Evolutionary conservation across 2,797 vertebrate genomes (phyloP), one percentile per base, ranked within the genome.

Genomic region (Eutrigla gurnardus): DNA sequence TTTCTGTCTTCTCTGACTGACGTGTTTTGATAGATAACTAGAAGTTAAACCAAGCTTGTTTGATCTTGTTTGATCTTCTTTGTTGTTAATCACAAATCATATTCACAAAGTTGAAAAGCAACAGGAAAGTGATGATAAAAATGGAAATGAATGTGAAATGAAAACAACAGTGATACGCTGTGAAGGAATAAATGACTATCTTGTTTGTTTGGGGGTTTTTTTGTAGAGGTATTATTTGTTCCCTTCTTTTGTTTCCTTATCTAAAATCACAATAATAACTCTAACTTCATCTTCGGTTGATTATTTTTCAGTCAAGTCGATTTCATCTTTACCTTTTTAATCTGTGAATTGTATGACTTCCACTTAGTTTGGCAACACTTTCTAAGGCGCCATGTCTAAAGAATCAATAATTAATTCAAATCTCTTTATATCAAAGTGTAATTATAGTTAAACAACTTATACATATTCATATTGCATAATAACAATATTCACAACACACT

Each of bases 161-260:
- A n/a, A n/a, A n/a, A n/a, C n/a, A n/a, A n/a, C n/a, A n/a, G 25
- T 11, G 15, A 46, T 14, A 35, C 14, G 52, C 68, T 73, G 52
- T 69, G 50, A 33, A 36, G 37, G 40, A 77, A 71, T 71, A 68
- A 65, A 66, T 78, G 4, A 54, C 67, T 46, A 55, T 62, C 14
- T 13, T 54, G 12, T 72, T 60, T 40, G 7, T 61, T 60, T 55
- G 11, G 68, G 55, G 36, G 5, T 61, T 60, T 55, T 11, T 43
- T 40, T 12, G 13, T 50, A 45, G 5, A 40, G 17, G 8, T 46
- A 7, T 49, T 53, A 69, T 43, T 32, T 39, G 9, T 70, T 65
- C 4, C 14, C 58, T 10, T 49, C 14, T 10, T 76, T 63, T 60
- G 11, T 73, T 65, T 3, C 45, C n/a, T 46, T 33, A 7, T 35